These are phyloP conservation scores for Cenopis cana DNA, from an alignment of 2,888 invertebrate genomes.

Conservation along the genomic window DNA sequence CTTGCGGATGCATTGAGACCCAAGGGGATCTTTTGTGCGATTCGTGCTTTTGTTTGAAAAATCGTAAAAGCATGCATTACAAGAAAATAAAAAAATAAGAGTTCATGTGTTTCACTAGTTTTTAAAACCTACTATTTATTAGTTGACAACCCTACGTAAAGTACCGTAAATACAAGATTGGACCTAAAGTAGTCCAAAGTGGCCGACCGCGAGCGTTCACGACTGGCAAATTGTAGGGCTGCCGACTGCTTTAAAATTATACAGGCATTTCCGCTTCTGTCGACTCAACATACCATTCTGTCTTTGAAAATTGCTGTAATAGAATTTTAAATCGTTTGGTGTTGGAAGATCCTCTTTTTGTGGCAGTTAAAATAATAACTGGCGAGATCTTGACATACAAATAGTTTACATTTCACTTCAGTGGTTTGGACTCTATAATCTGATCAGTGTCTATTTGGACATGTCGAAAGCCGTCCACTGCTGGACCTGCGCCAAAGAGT, in stretches of 20 bases:
- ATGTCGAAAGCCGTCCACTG: too few relatives aligned
- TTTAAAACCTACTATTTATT: not conserved
- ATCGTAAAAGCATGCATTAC: too few relatives aligned
- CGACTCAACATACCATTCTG: slow-evolving; percentile 27
- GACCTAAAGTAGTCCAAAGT: slow-evolving; percentile 21
- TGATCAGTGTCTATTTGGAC: not conserved
- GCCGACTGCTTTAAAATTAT: slow-evolving; percentile 55
- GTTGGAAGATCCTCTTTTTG: slow-evolving; percentile 21
- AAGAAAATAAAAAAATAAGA: too few relatives aligned
- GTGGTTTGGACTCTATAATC: not conserved
- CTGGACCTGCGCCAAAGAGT: too few relatives aligned
- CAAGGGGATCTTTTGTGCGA: too few relatives aligned
- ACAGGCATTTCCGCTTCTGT: slow-evolving; percentile 64
- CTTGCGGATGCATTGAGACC: too few relatives aligned
- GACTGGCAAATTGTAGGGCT: slow-evolving; percentile 58
- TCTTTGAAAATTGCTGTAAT: slow-evolving; percentile 40
- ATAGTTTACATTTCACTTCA: not conserved
- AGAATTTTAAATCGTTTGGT: slow-evolving; percentile 40
- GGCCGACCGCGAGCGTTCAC: slow-evolving; percentile 55
- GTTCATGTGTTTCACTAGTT: too few relatives aligned
- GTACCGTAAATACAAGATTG: slow-evolving; percentile 24
- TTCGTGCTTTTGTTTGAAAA: too few relatives aligned
- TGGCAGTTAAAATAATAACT: not conserved
- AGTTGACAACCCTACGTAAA: slow-evolving; percentile 17
- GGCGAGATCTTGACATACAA: not conserved